Percentiles rank a stretch among this genome's conserved stretches.
phyloP scores from a whole-genome alignment of 2,113 vertebrate genomes.

The Erinaceus europaeus region DNA sequence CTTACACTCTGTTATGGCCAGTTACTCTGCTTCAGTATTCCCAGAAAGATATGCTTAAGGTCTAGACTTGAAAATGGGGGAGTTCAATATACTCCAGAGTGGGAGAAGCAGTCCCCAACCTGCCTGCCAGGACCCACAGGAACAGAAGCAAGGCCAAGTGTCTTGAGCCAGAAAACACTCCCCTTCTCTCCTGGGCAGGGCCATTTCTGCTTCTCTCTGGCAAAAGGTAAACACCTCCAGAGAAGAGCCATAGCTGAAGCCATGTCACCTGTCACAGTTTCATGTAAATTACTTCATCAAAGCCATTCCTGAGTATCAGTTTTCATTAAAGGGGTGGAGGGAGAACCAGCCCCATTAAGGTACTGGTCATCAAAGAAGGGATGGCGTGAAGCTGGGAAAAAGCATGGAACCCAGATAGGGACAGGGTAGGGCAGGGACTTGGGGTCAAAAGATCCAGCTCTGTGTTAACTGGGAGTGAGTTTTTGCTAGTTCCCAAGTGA shows the following conservation, averaged over 20 bases:
- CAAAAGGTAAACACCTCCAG: neutral
- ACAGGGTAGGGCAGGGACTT: neutral
- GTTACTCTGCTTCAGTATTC: neutral
- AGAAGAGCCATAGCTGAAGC: neutral
- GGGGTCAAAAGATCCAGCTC: neutral
- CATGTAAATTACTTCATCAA: neutral
- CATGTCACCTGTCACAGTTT: accelerated
- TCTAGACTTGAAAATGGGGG: neutral
- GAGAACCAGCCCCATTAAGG: neutral
- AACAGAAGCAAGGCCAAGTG: neutral
- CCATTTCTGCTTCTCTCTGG: neutral
- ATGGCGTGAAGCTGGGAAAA: accelerated
- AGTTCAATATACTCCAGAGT: neutral
- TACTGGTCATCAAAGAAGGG: neutral
- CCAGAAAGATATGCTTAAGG: neutral
- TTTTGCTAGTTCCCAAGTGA: neutral
- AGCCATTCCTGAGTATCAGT: accelerated
- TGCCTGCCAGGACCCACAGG: neutral
- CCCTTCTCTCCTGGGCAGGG: accelerated
- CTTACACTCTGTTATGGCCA: neutral
- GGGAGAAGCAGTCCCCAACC: neutral
- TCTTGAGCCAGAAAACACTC: accelerated
- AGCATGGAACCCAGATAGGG: accelerated
- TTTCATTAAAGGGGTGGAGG: neutral
- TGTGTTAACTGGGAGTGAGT: neutral